Percentiles rank a stretch among this genome's conserved stretches.
phyloP scores from a whole-genome alignment of 2,797 vertebrate species.

The Anisognathus igniventris region DNA sequence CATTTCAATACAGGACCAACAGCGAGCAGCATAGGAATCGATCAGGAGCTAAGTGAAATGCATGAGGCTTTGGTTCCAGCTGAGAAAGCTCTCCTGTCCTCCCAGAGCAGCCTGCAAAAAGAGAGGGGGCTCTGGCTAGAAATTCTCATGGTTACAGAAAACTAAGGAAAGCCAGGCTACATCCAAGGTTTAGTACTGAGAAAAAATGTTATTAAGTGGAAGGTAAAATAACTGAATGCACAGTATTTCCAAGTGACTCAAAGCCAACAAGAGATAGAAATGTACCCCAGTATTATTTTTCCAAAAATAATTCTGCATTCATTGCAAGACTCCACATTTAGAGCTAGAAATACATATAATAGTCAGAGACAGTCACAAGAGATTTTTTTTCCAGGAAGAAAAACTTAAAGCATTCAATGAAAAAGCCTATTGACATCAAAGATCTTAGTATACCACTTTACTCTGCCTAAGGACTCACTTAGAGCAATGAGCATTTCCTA shows the following conservation, averaged over 20 bases:
- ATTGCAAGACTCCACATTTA: neutral
- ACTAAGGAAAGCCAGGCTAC: neutral
- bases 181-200: neutral
- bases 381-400: neutral
- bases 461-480: neutral
- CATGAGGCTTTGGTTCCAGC: conserved; percentile 19
- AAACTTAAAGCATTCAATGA: neutral
- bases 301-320: neutral
- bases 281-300: neutral
- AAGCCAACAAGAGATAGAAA: neutral
- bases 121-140: neutral
- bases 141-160: neutral
- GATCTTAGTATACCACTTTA: neutral
- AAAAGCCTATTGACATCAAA: neutral
- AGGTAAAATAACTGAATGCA: neutral
- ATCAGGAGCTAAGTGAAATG: conserved; percentile 53
- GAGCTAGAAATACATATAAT: neutral
- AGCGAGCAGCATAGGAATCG: conserved; percentile 16
- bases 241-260: neutral
- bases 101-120: neutral
- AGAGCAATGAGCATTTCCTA: neutral
- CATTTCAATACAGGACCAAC: conserved; percentile 18
- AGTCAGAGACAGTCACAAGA: neutral
- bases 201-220: neutral
- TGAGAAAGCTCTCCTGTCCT: neutral